Evolutionary conservation across 2,888 invertebrate species (phyloP), one percentile per base, ranked within the genome.

Genomic region (Lepidocyrtoides sp.): DNA sequence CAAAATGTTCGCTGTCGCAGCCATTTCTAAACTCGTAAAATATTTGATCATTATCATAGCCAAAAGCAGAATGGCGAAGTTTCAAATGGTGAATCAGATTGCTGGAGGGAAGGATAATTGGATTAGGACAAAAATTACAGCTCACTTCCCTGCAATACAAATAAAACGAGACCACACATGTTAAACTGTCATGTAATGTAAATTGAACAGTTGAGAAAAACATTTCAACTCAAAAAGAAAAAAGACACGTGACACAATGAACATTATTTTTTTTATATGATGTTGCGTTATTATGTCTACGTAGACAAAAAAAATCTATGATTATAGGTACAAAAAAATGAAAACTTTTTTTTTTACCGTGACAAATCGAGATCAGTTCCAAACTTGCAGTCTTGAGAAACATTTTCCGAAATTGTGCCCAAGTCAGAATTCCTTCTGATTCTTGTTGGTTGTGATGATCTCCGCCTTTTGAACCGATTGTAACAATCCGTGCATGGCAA

Each of bases 341-440:
- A n/a, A n/a, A n/a, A n/a, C n/a, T n/a, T n/a, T n/a, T n/a, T n/a
- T n/a, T n/a, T 79, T 88, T 83, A 92, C 92, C 92, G 57, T 63
- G 92, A 92, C 83, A 92, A 89, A 90, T 92, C 92, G 92, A 92
- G 92, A 92, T 90, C 92, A 82, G 89, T 90, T 91, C 91, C 91
- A 77, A 92, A 92, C 89, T 92, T 92, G 77, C 86, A 87, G 83
- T 92, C 92, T 85, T 90, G 92, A 17, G 89, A 75, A 63, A 66
- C 79, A 92, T 91, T 90, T 84, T 92, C 92, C 12, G 91, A 91
- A 91, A 92, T 92, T 1, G 92, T 92, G 23, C 92, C 92, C 72
- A 92, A 84, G 81, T 92, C 92, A 69, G 92, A 92, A 54, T 92
- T 90, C 48, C 92, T 90, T 48, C 92, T 66, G 32, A 92, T 87